phyloP scores from a whole-genome alignment of 2,797 vertebrate genomes.

The Lagodon rhomboides region DNA sequence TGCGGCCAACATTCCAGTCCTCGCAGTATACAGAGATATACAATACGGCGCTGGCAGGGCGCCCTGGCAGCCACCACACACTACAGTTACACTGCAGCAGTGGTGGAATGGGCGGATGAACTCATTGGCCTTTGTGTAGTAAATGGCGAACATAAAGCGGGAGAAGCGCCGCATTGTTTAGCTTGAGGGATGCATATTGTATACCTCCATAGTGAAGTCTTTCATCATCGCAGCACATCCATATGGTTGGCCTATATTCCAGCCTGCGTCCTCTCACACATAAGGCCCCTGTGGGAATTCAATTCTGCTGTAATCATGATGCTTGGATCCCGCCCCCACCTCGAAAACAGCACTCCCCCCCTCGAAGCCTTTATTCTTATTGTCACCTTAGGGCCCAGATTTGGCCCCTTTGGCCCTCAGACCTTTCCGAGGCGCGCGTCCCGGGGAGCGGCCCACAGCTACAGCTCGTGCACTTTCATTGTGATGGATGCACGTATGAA shows the following conservation, averaged over 20 bases:
- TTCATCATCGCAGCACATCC: conserved; percentile 67
- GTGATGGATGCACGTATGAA: conserved; percentile 31
- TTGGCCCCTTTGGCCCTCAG: conserved; percentile 47
- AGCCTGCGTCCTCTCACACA: conserved; percentile 56
- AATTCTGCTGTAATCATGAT: conserved; percentile 61
- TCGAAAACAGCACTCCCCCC: conserved; percentile 24
- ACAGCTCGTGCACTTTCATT: conserved; percentile 17
- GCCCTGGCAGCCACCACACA: conserved; percentile 41
- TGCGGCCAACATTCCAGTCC: conserved; percentile 50
- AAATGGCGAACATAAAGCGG: conserved; percentile 10
- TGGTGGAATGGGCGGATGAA: conserved; percentile 49
- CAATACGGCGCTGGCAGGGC: conserved; percentile 27
- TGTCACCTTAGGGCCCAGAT: conserved; percentile 64
- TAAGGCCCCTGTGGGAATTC: conserved; percentile 70
- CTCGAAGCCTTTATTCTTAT: conserved; percentile 59
- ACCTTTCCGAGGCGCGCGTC: conserved; percentile 47
- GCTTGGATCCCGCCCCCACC: conserved; percentile 19
- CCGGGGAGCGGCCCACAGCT: conserved; percentile 12
- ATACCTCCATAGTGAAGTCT: conserved; percentile 45
- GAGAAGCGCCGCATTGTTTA: conserved; percentile 48
- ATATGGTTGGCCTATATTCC: conserved; percentile 73
- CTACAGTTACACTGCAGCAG: conserved; percentile 45
- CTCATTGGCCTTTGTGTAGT: conserved; percentile 62
- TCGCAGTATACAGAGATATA: conserved; percentile 49
- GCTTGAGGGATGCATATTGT: conserved; percentile 58